Conservation (phyloP, 2,888 invertebrate species). For the Eudasyphora cyanicolor region DNA sequence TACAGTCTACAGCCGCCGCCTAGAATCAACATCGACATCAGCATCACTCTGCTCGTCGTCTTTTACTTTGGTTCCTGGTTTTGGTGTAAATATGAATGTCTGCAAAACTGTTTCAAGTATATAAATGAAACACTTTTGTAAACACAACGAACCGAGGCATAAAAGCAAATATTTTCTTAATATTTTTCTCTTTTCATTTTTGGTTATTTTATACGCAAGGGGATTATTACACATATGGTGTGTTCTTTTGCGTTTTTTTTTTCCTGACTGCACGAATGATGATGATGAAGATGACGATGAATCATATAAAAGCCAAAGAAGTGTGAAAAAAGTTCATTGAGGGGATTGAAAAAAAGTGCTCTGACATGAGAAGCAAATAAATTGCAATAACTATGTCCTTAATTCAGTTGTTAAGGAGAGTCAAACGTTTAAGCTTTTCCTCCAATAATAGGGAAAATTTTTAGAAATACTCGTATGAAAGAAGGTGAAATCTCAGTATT, state of each 20-base stretch:
- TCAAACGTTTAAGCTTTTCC: too few relatives aligned
- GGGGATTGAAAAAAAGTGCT: too few relatives aligned
- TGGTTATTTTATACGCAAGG: neutral
- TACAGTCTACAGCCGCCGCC: neutral
- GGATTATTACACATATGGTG: slow-evolving; percentile 30
- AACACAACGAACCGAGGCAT: neutral
- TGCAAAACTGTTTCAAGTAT: neutral
- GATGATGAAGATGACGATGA: neutral
- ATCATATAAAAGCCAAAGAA: neutral
- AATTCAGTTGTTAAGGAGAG: too few relatives aligned
- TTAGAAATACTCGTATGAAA: too few relatives aligned
- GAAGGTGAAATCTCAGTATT: too few relatives aligned
- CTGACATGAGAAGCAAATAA: too few relatives aligned
- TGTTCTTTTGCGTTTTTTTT: neutral
- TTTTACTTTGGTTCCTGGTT: neutral
- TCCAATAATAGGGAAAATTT: too few relatives aligned
- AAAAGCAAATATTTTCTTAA: slow-evolving; percentile 30
- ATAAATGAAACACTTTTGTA: neutral
- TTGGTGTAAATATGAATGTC: neutral
- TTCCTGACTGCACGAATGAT: neutral
- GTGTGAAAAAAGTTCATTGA: neutral
- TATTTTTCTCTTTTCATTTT: neutral
- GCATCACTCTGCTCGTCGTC: neutral
- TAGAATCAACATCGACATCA: neutral
- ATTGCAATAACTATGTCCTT: too few relatives aligned